phyloP scores from a whole-genome alignment of 2,113 vertebrate species.

The Pluvialis apricaria region DNA sequence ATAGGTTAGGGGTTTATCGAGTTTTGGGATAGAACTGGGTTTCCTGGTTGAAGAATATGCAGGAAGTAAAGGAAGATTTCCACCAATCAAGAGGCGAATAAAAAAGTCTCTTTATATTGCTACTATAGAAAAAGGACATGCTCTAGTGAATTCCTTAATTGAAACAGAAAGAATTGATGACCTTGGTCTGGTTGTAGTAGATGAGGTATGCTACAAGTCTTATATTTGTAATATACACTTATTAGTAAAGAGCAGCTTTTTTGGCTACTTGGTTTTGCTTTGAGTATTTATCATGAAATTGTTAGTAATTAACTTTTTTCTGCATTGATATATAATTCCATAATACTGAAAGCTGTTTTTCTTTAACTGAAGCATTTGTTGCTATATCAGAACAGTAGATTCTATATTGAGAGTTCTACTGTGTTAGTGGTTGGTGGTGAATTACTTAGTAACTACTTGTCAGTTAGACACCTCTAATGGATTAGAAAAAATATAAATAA shows the following conservation, averaged over 20 bases:
- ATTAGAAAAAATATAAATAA: background rate
- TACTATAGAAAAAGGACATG: slow-evolving; percentile 94
- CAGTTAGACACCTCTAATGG: background rate
- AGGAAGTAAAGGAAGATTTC: slow-evolving; percentile 92
- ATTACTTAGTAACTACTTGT: background rate
- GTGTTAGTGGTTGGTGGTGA: background rate
- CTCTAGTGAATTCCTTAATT: slow-evolving; percentile 91
- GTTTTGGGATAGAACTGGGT: slow-evolving; percentile 89
- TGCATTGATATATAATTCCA: background rate
- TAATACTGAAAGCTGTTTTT: background rate
- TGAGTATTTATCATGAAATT: background rate
- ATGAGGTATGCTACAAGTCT: slow-evolving; percentile 81
- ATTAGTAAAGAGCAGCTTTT: background rate
- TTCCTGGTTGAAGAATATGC: slow-evolving; percentile 98
- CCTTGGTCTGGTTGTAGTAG: slow-evolving; percentile 90
- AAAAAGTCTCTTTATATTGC: slow-evolving; percentile 87
- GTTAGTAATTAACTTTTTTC: background rate
- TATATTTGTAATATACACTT: background rate
- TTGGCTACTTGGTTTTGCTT: background rate
- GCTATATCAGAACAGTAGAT: background rate
- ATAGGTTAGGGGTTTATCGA: slow-evolving; percentile 85
- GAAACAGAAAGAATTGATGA: slow-evolving; percentile 77
- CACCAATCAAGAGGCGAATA: slow-evolving; percentile 85
- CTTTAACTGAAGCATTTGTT: background rate
- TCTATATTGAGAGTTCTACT: accelerated